Evolutionary conservation across 64 coral and sea anemone species (phyloP).

Genomic region (Montipora foliosa): DNA sequence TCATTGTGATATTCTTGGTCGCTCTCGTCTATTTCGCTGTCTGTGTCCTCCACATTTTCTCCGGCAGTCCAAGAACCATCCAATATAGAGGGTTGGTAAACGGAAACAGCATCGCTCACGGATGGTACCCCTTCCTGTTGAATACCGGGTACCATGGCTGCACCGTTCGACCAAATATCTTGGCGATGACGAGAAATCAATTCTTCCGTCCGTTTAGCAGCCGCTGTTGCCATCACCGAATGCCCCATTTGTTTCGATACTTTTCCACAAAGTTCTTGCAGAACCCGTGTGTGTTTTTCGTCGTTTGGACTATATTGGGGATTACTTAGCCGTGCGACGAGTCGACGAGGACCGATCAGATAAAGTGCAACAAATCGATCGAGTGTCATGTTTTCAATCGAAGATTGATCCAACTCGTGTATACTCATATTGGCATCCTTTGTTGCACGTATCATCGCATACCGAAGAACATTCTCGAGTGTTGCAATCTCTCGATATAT

Average conservation of each 20-base stretch:
- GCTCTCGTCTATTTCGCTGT: too few species aligned
- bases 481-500: too few species aligned
- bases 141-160: not conserved
- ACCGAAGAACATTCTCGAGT: too few species aligned
- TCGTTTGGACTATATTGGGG: not conserved
- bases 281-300: not conserved
- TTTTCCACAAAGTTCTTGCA: not conserved
- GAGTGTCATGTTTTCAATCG: too few species aligned
- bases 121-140: too few species aligned
- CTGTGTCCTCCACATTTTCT: too few species aligned
- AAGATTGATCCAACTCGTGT: too few species aligned
- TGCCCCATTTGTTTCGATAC: not conserved
- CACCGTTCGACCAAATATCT: not conserved
- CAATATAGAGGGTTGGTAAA: not conserved
- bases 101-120: not conserved
- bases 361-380: not conserved
- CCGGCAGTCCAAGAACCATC: not conserved
- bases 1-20: too few species aligned
- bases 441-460: too few species aligned
- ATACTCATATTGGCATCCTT: too few species aligned
- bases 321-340: not conserved
- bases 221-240: not conserved
- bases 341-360: not conserved
- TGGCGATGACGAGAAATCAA: not conserved
- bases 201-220: not conserved